phyloP scores from a whole-genome alignment of 2,113 vertebrate species.

The Diglossa brunneiventris region DNA sequence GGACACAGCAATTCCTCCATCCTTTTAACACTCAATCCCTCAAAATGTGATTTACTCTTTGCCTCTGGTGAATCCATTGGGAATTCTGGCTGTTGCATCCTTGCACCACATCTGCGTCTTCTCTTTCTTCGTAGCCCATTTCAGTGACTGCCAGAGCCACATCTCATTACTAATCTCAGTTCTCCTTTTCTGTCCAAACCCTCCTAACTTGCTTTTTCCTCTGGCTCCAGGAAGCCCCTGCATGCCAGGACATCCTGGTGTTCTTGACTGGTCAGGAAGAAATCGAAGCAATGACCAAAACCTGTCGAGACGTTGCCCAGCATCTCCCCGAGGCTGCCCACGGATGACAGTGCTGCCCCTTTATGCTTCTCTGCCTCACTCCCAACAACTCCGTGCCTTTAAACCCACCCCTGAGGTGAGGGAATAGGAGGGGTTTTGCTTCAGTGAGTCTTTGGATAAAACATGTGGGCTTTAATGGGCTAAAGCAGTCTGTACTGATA shows the following conservation, averaged over 20 bases:
- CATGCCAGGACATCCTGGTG: slow-evolving; percentile 90
- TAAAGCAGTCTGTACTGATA: not conserved
- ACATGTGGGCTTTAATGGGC: not conserved
- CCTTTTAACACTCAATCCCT: not conserved
- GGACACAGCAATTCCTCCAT: not conserved
- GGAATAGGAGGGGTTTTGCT: not conserved
- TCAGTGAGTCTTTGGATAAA: not conserved
- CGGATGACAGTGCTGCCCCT: slow-evolving; percentile 86
- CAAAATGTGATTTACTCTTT: not conserved
- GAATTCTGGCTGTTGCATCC: not conserved
- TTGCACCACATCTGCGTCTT: rapidly evolving
- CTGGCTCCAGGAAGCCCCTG: slow-evolving; percentile 79
- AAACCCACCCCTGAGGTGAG: slow-evolving; percentile 86
- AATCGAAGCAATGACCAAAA: slow-evolving; percentile 93
- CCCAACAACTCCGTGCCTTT: slow-evolving; percentile 91
- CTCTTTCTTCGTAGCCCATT: not conserved
- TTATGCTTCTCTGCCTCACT: slow-evolving; percentile 90
- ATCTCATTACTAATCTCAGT: not conserved
- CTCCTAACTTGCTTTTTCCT: not conserved
- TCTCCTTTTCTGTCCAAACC: not conserved
- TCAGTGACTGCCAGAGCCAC: not conserved
- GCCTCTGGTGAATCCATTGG: not conserved
- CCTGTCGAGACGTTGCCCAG: slow-evolving; percentile 89
- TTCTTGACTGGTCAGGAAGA: slow-evolving; percentile 98
- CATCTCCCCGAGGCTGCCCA: slow-evolving; percentile 86